Evolutionary conservation across 1,140 invertebrate species (phyloP), one percentile per base, ranked within the genome.

Genomic region (Diabrotica undecimpunctata): DNA sequence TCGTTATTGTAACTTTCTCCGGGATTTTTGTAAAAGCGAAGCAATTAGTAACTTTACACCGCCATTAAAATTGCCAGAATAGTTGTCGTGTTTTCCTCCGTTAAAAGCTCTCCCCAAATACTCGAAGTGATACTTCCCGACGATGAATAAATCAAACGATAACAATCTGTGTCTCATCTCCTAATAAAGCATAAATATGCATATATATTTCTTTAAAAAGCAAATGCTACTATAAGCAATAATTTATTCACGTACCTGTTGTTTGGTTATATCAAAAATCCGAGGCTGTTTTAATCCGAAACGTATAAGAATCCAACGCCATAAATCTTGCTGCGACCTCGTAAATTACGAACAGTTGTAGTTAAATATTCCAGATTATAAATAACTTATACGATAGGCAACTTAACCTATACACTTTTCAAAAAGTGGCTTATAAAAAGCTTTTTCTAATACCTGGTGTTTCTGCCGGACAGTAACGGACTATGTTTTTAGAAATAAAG

Each of bases 311-410:
- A 78, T 76, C 75, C 71, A 68, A 70, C 58, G 68, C 73, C 69
- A 78, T 79, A 79, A 79, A 79, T 79, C 77, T 78, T 71, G 63
- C 63, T 69, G 73, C 77, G 77, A 79, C 76, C 77, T 79, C 77
- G 77, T 79, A 79, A 79, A 78, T 79, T 78, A 79, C 73, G 70
- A 74, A 75, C 76, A 75, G 74, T 78, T 78, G 77, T 78, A 78
- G 75, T 78, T 75, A 77, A 78, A 79, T 79, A 79, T 78, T 78
- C 74, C 74, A 74, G 76, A 79, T 78, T 79, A 79, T 79, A 79
- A 79, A 79, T 79, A 79, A 78, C 77, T 77, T 72, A 73, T 68
- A 62, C 69, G 59, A 69, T 68, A 71, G 64, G 63, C 12, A 55
- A 55, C 58, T 58, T 61, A 59, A 52, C 57, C 52, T 53, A 61